Evolutionary conservation across 2,888 invertebrate species (phyloP).

Genomic region (Epicampocera succincta): DNA sequence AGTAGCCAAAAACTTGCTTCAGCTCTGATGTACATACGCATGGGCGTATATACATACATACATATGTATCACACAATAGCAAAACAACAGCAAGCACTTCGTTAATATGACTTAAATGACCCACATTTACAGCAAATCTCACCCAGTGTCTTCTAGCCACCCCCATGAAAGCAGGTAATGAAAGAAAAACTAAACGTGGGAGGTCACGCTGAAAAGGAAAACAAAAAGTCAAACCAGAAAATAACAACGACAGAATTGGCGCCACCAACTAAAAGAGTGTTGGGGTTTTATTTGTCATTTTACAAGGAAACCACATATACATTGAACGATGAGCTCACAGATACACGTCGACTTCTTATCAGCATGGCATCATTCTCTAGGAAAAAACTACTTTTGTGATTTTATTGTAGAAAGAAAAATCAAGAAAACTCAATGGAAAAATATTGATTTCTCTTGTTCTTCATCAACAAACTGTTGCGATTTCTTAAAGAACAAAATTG

Average conservation of each 20-base stretch:
- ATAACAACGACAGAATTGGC: conserved; percentile 53
- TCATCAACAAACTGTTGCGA: conserved; percentile 45
- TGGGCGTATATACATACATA: too few species aligned
- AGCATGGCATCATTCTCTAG: conserved; percentile 25
- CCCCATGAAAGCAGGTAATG: conserved; percentile 16
- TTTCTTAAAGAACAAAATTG: conserved; percentile 12
- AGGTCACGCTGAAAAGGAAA: conserved; percentile 20
- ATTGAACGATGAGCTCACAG: background rate
- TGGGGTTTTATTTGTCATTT: conserved; percentile 19
- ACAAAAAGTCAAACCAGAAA: conserved; percentile 42
- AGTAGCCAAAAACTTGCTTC: background rate
- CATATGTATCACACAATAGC: too few species aligned
- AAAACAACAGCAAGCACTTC: conserved; percentile 19
- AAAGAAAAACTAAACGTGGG: background rate
- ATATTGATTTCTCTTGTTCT: conserved; percentile 45
- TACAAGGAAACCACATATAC: background rate
- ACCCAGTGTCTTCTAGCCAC: conserved; percentile 15
- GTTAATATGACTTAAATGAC: background rate
- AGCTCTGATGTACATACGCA: too few species aligned
- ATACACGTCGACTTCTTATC: conserved; percentile 35
- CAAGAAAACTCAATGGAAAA: conserved; percentile 2
- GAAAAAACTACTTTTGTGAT: conserved; percentile 35
- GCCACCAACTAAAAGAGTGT: conserved; percentile 36
- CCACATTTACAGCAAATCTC: background rate
- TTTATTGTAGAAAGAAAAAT: conserved; percentile 1